phyloP scores from a whole-genome alignment of 53 echinoderm and acorn worm species.

The Antedon mediterranea region DNA sequence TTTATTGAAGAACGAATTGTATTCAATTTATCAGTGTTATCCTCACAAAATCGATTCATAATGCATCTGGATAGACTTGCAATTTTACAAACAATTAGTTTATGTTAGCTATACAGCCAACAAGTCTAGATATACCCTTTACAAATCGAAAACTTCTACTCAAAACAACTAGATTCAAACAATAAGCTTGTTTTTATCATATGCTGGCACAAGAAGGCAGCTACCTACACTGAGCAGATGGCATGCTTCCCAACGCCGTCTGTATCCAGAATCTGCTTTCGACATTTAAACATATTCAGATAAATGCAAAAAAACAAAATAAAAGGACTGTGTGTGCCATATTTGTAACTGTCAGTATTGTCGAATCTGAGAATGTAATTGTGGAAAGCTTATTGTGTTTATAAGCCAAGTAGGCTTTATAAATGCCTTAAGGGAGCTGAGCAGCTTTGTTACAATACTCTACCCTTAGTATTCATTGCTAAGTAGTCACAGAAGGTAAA shows the following conservation, averaged over 20 bases:
- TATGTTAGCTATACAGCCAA: too few relatives aligned
- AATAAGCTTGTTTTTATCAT: neutral
- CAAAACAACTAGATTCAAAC: too few relatives aligned
- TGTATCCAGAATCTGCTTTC: neutral
- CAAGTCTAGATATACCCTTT: too few relatives aligned
- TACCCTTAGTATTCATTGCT: neutral
- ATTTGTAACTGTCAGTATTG: neutral
- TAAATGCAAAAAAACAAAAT: neutral
- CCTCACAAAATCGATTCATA: too few relatives aligned
- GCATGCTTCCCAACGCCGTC: neutral
- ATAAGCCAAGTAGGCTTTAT: neutral
- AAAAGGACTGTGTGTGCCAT: too few relatives aligned
- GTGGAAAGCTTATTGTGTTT: neutral
- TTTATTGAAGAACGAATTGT: too few relatives aligned
- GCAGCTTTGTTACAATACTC: neutral
- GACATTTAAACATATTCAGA: neutral
- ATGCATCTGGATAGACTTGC: too few relatives aligned
- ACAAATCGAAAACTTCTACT: too few relatives aligned
- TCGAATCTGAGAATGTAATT: neutral
- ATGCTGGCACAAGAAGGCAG: neutral
- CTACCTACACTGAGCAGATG: neutral
- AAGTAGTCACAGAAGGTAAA: neutral
- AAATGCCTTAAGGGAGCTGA: neutral
- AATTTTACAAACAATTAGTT: too few relatives aligned
- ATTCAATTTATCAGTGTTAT: too few relatives aligned